Percentiles rank a stretch among this genome's conserved stretches.
Evolutionary conservation across 2,113 vertebrate genomes (phyloP).

Genomic region (Pardalotus punctatus): DNA sequence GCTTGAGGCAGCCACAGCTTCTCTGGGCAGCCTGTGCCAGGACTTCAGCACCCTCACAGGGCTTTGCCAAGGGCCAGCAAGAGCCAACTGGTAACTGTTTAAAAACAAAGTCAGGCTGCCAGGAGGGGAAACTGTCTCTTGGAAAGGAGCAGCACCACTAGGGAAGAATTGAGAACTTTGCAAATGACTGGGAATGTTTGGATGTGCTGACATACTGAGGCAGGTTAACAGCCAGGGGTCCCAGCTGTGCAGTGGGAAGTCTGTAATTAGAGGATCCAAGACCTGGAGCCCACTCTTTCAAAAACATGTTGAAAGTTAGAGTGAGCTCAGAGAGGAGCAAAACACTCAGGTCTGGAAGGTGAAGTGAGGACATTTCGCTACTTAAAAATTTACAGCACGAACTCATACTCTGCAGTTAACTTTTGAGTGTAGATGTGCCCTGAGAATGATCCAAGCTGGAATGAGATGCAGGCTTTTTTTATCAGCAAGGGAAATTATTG

Average conservation of each 20-base stretch:
- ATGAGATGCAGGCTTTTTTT: background rate
- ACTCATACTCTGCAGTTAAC: background rate
- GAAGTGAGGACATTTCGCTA: background rate
- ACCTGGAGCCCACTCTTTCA: background rate
- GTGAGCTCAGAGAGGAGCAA: background rate
- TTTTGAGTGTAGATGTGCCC: background rate
- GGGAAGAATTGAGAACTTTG: background rate
- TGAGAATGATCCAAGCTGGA: background rate
- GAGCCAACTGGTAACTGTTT: background rate
- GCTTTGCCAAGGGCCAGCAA: background rate
- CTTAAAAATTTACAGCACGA: background rate
- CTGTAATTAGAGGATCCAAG: background rate
- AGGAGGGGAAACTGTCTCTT: background rate
- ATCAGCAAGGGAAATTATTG: background rate
- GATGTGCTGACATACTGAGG: background rate
- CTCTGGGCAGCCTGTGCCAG: background rate
- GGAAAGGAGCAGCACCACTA: background rate
- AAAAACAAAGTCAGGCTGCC: background rate
- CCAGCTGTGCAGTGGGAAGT: background rate
- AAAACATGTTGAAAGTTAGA: background rate
- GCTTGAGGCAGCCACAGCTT: background rate
- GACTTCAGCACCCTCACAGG: background rate
- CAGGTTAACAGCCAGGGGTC: background rate
- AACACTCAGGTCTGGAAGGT: background rate
- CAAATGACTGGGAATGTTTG: background rate